Percentiles rank a stretch among this genome's conserved stretches.
Conservation (phyloP, 1,140 invertebrate species). For the Zeugodacus cucurbitae region DNA sequence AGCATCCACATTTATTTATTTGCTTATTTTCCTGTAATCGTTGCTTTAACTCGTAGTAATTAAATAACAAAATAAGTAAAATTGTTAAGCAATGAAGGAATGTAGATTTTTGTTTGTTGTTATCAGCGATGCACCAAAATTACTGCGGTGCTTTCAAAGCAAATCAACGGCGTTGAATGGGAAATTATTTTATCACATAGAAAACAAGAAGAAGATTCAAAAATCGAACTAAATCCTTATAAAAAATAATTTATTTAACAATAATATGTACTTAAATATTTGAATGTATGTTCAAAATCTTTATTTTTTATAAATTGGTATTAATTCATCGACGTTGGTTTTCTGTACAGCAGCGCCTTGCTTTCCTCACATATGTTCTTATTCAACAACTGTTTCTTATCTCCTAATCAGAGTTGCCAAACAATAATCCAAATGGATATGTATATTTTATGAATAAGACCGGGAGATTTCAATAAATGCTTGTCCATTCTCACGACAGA, state of each 20-base stretch:
- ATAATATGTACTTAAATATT: background rate
- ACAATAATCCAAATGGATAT: too few relatives aligned
- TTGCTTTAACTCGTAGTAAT: background rate
- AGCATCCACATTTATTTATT: background rate
- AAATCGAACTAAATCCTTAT: background rate
- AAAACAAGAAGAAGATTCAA: background rate
- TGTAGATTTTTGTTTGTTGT: background rate
- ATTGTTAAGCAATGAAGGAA: background rate
- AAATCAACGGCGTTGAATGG: background rate
- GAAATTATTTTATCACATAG: background rate
- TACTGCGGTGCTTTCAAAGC: background rate
- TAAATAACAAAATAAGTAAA: background rate
- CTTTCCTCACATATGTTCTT: background rate
- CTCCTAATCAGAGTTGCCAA: background rate
- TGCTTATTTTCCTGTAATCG: background rate
- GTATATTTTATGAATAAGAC: too few relatives aligned
- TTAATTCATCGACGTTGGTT: background rate
- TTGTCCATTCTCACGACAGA: too few relatives aligned
- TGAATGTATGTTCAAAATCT: background rate
- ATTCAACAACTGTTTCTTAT: background rate
- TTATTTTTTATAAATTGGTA: background rate
- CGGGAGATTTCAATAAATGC: too few relatives aligned
- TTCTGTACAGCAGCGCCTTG: background rate
- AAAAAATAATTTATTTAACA: too few relatives aligned
- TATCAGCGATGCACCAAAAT: slow-evolving; percentile 27